A percentile compares a stretch with the other conserved stretches of the same genome.
These are phyloP conservation scores for Piezodorus guildinii DNA, from an alignment of 1,140 invertebrate genomes.

Conservation along the genomic window DNA sequence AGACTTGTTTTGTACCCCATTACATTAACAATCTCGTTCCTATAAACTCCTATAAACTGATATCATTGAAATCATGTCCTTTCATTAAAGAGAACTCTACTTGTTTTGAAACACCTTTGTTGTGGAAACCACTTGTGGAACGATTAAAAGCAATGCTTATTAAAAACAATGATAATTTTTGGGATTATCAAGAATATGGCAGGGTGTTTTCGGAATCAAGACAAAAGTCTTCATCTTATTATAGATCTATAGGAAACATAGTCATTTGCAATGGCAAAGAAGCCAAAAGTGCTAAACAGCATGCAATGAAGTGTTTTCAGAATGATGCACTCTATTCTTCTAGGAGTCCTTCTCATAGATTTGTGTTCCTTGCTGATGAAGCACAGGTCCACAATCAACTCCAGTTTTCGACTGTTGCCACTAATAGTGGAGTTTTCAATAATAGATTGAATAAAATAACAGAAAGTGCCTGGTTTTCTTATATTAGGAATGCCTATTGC, in stretches of 20 bases:
- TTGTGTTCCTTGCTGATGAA: neutral
- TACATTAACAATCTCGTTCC: neutral
- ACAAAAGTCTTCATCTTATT: neutral
- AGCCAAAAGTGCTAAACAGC: neutral
- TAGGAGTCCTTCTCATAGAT: neutral
- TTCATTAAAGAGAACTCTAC: neutral
- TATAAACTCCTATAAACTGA: neutral
- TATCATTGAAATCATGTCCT: neutral
- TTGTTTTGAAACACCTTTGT: neutral
- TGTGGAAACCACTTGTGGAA: neutral
- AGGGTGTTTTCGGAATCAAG: constrained; percentile 1
- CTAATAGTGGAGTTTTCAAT: neutral
- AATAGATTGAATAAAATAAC: constrained; percentile 7
- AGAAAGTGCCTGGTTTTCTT: neutral
- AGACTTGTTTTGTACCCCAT: neutral
- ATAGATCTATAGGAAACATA: neutral
- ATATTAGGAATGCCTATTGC: neutral
- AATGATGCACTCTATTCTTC: neutral
- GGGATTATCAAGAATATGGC: neutral
- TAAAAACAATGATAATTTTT: constrained; percentile 2
- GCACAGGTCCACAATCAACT: neutral
- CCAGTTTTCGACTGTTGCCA: neutral
- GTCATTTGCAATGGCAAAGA: neutral
- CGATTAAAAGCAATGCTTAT: constrained; percentile 2
- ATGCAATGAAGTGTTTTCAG: neutral